Evolutionary conservation across 2,113 vertebrate species (phyloP).

Genomic region (Bufo bufo): DNA sequence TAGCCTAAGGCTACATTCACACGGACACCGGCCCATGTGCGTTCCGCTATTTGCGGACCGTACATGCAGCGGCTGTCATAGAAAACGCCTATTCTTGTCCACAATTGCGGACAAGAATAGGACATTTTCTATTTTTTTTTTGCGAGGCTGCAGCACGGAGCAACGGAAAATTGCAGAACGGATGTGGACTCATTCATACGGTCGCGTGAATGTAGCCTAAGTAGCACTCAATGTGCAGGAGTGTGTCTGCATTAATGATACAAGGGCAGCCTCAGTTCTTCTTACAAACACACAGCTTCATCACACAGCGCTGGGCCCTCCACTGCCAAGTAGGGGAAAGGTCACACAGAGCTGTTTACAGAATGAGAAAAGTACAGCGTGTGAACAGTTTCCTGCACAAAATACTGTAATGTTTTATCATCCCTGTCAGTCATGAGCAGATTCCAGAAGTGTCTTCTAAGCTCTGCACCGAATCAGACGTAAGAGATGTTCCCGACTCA

Average conservation of each 20-base stretch:
- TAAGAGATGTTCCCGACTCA: slow-evolving; percentile 1
- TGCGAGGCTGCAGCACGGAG: too few relatives aligned
- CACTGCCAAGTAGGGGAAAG: slow-evolving; percentile 24
- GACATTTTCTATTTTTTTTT: background rate
- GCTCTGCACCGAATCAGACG: background rate
- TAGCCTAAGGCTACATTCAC: too few relatives aligned
- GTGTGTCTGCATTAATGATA: background rate
- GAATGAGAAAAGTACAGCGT: slow-evolving; percentile 45
- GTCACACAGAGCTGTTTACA: slow-evolving; percentile 43
- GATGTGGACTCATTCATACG: too few relatives aligned
- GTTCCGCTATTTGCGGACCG: too few relatives aligned
- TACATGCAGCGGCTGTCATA: too few relatives aligned
- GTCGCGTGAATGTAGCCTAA: too few relatives aligned
- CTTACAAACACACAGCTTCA: background rate
- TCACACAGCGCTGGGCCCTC: too few relatives aligned
- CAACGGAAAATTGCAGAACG: too few relatives aligned
- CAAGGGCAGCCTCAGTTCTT: background rate
- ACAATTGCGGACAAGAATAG: too few relatives aligned
- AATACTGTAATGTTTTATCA: slow-evolving; percentile 11
- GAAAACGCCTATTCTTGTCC: too few relatives aligned
- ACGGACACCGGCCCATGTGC: too few relatives aligned
- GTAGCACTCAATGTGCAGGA: background rate
- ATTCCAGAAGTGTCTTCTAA: background rate
- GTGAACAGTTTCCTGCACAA: slow-evolving; percentile 27
- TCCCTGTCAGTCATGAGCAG: background rate